phyloP scores from a whole-genome alignment of 1,140 invertebrate genomes.

The Atopsyche davidsoni region DNA sequence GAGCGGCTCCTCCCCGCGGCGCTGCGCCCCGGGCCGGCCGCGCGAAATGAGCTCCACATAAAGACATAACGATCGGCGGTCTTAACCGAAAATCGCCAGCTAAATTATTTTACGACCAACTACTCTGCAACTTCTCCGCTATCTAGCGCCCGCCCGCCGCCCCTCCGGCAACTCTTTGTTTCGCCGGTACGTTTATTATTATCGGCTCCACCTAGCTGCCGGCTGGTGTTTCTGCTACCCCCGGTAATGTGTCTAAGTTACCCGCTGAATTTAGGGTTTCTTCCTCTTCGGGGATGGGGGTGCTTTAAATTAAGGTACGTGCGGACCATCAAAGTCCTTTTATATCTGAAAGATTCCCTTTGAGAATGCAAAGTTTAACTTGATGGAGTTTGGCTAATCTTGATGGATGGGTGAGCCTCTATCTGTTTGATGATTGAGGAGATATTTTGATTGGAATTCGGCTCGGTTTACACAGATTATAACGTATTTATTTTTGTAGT shows the following conservation, averaged over 20 bases:
- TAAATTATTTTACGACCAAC: slow-evolving; percentile 29
- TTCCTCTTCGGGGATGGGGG: slow-evolving; percentile 1
- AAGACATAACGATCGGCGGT: slow-evolving; percentile 27
- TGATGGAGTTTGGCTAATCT: not conserved
- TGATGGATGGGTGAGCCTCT: not conserved
- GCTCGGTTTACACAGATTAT: too few relatives aligned
- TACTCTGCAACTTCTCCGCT: slow-evolving; percentile 17
- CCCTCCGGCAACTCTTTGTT: slow-evolving; percentile 23
- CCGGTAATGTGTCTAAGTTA: slow-evolving; percentile 26
- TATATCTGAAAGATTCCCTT: not conserved
- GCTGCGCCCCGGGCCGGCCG: not conserved
- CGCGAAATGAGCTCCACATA: slow-evolving; percentile 10
- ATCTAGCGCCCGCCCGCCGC: slow-evolving; percentile 4
- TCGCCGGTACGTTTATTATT: slow-evolving; percentile 23
- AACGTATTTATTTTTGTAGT: too few relatives aligned
- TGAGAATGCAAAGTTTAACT: not conserved
- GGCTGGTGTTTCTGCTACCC: slow-evolving; percentile 1
- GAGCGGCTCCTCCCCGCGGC: too few relatives aligned
- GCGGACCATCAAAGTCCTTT: not conserved
- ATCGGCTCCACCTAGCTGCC: slow-evolving; percentile 23
- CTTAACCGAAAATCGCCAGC: slow-evolving; percentile 27
- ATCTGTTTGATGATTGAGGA: too few relatives aligned
- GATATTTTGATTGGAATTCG: too few relatives aligned
- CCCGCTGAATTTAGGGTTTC: slow-evolving; percentile 16
- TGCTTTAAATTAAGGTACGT: slow-evolving; percentile 1